Conservation (phyloP, 1,140 invertebrate genomes). For the Medauroidea extradentata region DNA sequence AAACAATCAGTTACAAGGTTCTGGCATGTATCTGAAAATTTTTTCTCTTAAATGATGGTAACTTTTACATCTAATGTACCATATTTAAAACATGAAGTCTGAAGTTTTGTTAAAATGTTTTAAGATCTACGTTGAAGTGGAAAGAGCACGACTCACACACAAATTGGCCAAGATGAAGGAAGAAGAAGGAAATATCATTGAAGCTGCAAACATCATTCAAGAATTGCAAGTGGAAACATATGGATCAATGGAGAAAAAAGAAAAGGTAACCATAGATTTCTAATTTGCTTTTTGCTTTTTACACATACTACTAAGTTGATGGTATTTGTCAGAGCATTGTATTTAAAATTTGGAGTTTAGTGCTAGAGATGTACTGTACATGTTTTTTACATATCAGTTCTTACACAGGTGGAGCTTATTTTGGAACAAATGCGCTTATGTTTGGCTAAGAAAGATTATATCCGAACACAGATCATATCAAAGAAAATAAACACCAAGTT, state of each 20-base stretch:
- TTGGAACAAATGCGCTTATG: slow-evolving; percentile 98
- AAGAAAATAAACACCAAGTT: slow-evolving; percentile 98
- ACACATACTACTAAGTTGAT: too few species aligned
- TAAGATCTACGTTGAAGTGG: slow-evolving; percentile 98
- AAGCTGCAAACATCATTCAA: slow-evolving; percentile 90
- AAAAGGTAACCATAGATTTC: too few species aligned
- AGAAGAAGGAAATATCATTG: slow-evolving; percentile 82
- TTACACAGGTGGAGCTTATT: slow-evolving; percentile 77
- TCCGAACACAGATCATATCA: slow-evolving; percentile 97
- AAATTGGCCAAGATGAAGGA: slow-evolving; percentile 93
- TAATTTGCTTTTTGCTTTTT: too few species aligned
- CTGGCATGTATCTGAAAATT: too few species aligned
- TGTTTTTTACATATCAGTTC: too few species aligned
- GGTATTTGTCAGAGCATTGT: too few species aligned
- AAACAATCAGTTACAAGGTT: too few species aligned
- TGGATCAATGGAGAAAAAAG: slow-evolving; percentile 97
- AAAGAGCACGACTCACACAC: slow-evolving; percentile 92
- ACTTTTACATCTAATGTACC: too few species aligned
- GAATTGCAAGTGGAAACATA: slow-evolving; percentile 99
- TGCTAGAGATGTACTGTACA: too few species aligned
- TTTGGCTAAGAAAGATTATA: slow-evolving; percentile 92
- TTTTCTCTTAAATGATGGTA: too few species aligned
- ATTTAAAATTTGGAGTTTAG: too few species aligned
- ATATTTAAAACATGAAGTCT: too few species aligned
- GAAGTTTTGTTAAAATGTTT: slow-evolving; percentile 13